Evolutionary conservation across 1,140 invertebrate species (phyloP).

Genomic region (Pogonomyrmex barbatus): DNA sequence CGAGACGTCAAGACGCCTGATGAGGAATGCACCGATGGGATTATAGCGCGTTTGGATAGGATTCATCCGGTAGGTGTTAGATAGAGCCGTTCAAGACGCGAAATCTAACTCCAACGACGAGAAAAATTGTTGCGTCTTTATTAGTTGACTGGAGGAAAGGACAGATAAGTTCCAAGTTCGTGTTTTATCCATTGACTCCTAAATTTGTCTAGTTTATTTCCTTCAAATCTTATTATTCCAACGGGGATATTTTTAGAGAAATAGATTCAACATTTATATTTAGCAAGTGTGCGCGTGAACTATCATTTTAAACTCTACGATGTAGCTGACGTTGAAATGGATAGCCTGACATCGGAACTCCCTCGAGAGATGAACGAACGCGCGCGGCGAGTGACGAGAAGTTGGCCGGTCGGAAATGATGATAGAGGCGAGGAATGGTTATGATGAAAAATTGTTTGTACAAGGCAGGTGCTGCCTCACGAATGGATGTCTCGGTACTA

Average conservation of each 20-base stretch:
- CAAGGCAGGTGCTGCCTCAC: conserved; percentile 74
- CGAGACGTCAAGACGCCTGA: conserved; percentile 72
- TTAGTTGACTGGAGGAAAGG: neutral
- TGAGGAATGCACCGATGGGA: conserved; percentile 74
- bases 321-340: conserved; percentile 31
- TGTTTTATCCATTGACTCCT: neutral
- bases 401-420: conserved; percentile 33
- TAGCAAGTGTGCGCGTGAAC: neutral
- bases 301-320: neutral
- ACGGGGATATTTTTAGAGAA: neutral
- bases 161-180: neutral
- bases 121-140: conserved; percentile 24
- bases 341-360: conserved; percentile 4
- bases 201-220: neutral
- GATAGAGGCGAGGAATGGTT: conserved; percentile 61
- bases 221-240: neutral
- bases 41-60: conserved; percentile 72
- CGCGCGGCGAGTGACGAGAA: conserved; percentile 23
- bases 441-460: conserved; percentile 78
- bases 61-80: neutral
- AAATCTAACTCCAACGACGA: conserved; percentile 44
- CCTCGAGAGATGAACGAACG: conserved; percentile 44
- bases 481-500: conserved; percentile 6
- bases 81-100: conserved; percentile 36
- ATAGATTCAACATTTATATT: conserved; percentile 8